phyloP scores from a whole-genome alignment of 1,140 invertebrate species.

The Ephestia elutella region DNA sequence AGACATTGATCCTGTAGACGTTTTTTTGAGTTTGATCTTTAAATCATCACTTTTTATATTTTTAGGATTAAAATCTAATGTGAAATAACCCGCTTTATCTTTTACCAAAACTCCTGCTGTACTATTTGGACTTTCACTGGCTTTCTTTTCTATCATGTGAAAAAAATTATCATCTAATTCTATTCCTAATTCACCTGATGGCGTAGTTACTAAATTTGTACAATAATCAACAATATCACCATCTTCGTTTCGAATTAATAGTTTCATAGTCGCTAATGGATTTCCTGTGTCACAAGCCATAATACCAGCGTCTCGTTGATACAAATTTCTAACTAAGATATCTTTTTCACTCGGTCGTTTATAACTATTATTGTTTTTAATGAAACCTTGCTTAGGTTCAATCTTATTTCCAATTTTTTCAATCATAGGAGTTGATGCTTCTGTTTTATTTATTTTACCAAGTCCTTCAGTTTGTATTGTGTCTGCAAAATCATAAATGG shows the following conservation, averaged over 20 bases:
- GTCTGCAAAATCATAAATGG: neutral
- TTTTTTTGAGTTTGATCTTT: constrained; percentile 26
- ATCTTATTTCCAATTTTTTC: neutral
- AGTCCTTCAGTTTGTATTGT: neutral
- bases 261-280: neutral
- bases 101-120: constrained; percentile 23
- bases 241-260: neutral
- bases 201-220: constrained; percentile 18
- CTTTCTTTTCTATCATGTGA: constrained; percentile 27
- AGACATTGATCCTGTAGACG: constrained; percentile 28
- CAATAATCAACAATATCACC: constrained; percentile 3
- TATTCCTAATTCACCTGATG: constrained; percentile 30
- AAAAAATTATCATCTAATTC: constrained; percentile 33
- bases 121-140: constrained; percentile 19
- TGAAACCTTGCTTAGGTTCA: neutral
- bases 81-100: constrained; percentile 25
- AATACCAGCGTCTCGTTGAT: neutral
- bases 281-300: neutral
- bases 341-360: neutral
- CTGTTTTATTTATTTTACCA: neutral
- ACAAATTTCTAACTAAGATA: neutral
- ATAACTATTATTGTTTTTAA: neutral
- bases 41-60: constrained; percentile 7
- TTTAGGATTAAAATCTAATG: constrained; percentile 23
- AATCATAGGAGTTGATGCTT: neutral